These are phyloP conservation scores for Diplosoma virens DNA, from an alignment of 23 tunicate species.

Conservation along the genomic window DNA sequence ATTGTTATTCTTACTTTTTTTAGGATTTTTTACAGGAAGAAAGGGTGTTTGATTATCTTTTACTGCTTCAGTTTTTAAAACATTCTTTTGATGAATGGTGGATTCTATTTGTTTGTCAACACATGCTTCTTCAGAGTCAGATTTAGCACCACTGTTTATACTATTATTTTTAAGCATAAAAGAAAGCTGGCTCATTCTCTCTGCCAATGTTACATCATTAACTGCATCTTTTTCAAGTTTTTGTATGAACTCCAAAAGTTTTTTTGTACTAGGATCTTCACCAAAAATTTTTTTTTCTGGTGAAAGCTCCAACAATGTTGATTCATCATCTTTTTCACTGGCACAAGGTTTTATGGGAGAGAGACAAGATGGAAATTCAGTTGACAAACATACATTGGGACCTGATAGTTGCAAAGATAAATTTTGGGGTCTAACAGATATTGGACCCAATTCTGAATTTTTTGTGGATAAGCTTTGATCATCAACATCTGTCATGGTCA, in stretches of 20 bases:
- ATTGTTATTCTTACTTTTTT: too few relatives aligned
- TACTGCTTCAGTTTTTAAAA: too few relatives aligned
- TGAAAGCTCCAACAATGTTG: not conserved
- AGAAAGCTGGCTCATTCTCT: constrained; percentile 32
- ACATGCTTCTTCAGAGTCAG: not conserved
- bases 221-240: constrained; percentile 39
- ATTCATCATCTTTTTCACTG: not conserved
- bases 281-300: not conserved
- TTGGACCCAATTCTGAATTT: too few relatives aligned
- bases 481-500: not conserved
- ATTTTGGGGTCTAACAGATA: too few relatives aligned
- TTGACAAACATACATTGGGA: constrained; percentile 34
- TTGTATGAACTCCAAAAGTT: constrained; percentile 42
- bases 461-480: too few relatives aligned
- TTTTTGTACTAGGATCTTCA: constrained; percentile 46
- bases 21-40: too few relatives aligned
- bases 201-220: constrained; percentile 27
- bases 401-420: not conserved
- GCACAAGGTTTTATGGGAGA: constrained; percentile 42
- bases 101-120: not conserved
- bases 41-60: too few relatives aligned
- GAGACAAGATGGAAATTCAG: constrained; percentile 34
- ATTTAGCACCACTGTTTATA: not conserved
- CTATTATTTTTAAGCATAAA: constrained; percentile 31
- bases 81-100: not conserved